A percentile compares a stretch with the other conserved stretches of the same genome.
Evolutionary conservation across 2,113 vertebrate species (phyloP).

Genomic region (Pyrgilauda ruficollis): DNA sequence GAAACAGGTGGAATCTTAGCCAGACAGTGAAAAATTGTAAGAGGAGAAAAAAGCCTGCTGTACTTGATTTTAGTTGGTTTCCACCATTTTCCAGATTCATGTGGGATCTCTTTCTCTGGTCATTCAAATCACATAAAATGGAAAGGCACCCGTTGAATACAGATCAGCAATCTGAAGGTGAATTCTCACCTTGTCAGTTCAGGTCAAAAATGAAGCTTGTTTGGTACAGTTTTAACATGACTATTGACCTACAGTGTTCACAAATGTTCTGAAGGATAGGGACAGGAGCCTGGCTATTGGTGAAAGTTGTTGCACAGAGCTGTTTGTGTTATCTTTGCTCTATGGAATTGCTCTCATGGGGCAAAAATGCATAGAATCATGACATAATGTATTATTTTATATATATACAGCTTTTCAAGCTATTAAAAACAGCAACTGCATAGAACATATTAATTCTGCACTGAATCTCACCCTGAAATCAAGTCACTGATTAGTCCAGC

Average conservation of each 20-base stretch:
- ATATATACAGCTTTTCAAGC: not conserved
- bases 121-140: not conserved
- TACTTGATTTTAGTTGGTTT: not conserved
- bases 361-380: not conserved
- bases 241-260: not conserved
- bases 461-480: not conserved
- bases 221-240: not conserved
- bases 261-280: not conserved
- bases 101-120: not conserved
- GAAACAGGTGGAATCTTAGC: not conserved
- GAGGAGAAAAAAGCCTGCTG: not conserved
- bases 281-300: not conserved
- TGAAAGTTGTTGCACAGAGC: not conserved
- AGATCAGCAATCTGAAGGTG: not conserved
- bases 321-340: not conserved
- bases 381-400: fast-evolving
- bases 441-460: not conserved
- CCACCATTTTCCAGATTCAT: not conserved
- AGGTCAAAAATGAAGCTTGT: not conserved
- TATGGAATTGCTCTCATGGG: not conserved
- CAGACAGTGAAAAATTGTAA: not conserved
- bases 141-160: not conserved
- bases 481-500: not conserved
- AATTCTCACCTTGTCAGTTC: not conserved
- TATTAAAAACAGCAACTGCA: not conserved